Percentiles rank a stretch among this genome's conserved stretches.
Conservation (phyloP, 2,797 vertebrate genomes). For the Cossypha heuglini region DNA sequence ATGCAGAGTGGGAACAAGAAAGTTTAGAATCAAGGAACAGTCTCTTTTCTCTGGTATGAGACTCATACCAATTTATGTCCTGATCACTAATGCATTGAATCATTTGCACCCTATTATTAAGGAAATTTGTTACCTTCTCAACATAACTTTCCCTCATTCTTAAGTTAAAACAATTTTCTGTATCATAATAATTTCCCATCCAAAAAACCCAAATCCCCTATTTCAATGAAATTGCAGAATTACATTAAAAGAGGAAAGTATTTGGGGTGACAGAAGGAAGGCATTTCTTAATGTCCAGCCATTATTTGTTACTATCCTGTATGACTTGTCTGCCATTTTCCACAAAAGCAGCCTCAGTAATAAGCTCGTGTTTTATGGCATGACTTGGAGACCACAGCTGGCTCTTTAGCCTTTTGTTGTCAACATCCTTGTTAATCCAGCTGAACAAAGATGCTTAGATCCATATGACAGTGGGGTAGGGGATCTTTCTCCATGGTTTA, state of each 20-base stretch:
- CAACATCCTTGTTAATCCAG: background rate
- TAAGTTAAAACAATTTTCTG: background rate
- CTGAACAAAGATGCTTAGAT: background rate
- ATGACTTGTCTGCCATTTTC: background rate
- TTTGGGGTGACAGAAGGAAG: background rate
- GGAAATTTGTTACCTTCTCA: background rate
- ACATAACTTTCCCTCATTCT: background rate
- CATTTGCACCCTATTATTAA: background rate
- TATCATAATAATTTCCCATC: background rate
- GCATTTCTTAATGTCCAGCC: background rate
- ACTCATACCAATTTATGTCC: background rate
- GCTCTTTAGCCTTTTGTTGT: background rate
- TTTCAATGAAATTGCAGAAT: background rate
- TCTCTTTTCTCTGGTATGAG: background rate
- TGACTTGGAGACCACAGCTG: background rate
- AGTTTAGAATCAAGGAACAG: background rate
- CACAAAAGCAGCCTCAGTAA: background rate
- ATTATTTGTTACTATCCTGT: background rate
- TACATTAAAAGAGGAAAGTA: background rate
- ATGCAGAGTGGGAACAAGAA: background rate
- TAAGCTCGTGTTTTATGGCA: background rate
- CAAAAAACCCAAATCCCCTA: background rate
- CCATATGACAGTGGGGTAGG: background rate
- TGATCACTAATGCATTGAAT: background rate
- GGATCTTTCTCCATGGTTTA: background rate